These are phyloP conservation scores for Heliconius sara DNA, from an alignment of 2,888 invertebrate genomes.

Conservation along the genomic window DNA sequence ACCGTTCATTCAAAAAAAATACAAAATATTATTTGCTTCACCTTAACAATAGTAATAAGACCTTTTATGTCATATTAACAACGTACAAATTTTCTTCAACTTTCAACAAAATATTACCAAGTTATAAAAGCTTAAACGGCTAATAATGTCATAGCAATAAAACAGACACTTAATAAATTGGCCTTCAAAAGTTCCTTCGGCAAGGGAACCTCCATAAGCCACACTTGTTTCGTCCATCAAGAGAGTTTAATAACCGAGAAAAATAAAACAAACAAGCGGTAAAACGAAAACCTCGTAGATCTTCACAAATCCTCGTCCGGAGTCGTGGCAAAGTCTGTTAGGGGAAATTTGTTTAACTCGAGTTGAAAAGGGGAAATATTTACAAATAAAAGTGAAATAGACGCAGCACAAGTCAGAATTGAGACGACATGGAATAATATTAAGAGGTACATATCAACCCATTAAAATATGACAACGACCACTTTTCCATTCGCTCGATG, in stretches of 20 bases:
- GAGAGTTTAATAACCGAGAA: conserved; percentile 39
- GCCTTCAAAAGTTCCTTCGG: not conserved
- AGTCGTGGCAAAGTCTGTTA: conserved; percentile 77
- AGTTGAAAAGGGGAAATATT: conserved; percentile 73
- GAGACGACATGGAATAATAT: conserved; percentile 64
- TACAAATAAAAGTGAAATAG: conserved; percentile 70
- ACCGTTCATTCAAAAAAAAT: too few species aligned
- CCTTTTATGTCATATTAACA: not conserved
- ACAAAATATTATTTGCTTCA: too few species aligned
- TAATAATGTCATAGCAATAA: conserved; percentile 21
- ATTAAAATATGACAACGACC: conserved; percentile 63
- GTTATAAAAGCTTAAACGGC: not conserved
- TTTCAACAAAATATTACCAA: not conserved
- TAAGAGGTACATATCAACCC: conserved; percentile 68
- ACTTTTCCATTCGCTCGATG: not conserved
- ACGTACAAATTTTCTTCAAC: not conserved
- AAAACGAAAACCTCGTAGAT: conserved; percentile 74
- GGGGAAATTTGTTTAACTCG: conserved; percentile 78
- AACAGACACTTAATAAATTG: conserved; percentile 24
- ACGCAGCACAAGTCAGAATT: conserved; percentile 65
- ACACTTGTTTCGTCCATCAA: conserved; percentile 30
- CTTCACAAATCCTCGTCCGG: conserved; percentile 73
- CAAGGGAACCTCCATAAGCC: conserved; percentile 13
- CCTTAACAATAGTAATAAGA: too few species aligned
- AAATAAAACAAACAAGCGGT: conserved; percentile 61